Base-by-base conservation (phyloP, 2,888 invertebrate genomes). In the Fissipunctia ypsillon region DNA sequence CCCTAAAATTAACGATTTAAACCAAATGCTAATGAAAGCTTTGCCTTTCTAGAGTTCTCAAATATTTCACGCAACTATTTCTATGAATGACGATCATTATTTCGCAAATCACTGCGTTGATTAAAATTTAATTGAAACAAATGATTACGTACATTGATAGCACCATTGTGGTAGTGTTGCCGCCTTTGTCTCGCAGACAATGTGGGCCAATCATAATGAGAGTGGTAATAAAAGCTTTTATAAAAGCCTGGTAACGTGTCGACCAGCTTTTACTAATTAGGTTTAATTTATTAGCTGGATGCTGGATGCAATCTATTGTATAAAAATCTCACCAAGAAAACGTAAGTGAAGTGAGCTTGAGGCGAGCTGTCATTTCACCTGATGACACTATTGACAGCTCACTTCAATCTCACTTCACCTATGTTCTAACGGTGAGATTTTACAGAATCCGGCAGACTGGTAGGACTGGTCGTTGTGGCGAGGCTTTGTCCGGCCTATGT, bases 181-280 rank as follows among this genome's bases (percentile, higher is more conserved):
- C 50, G 80, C 71, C 76, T 77, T 87, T 87, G 87, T 87, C 77
- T 87, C 76, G 69, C 35, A 57, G 65, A 81, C 80, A 85, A 87
- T 85, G 77, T 80, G 48, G 75, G 54, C 31, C 74, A 80, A 76
- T 84, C 70, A 61, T 50, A 82, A 83, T 80, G 70, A 79, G 71
- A 79, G 61, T 38, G 61, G 61, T 68, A 67, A 72, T 86, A 74
- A 81, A 73, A 59, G 77, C 59, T 38, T 78, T 77, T 38, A 70
- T 69, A 57, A 63, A 64, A 73, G 63, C 54, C 43, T 60, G 3
- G 41, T 52, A 50, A 67, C 43, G 48, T 68, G 56, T 65, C 35
- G 54, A 82, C 54, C 43, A 31, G 28, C 35, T 69, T 69, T 69
- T 78, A 59, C 50, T 69, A 35, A 78, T 78, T 50, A 69, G 6